Conservation (phyloP, 2,113 vertebrate species). For the Macquaria australasica region DNA sequence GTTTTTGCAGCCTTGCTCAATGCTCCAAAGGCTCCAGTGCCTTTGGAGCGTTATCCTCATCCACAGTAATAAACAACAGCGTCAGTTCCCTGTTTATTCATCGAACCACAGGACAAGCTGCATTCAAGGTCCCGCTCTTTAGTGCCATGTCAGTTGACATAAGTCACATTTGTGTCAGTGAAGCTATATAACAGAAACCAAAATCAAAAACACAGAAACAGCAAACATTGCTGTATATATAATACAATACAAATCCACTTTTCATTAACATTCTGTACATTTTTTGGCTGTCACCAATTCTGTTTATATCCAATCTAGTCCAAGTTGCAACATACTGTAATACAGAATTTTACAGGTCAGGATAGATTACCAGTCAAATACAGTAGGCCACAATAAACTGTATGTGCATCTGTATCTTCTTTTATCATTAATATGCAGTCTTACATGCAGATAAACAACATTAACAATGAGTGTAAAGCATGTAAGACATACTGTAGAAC, state of each 20-base stretch:
- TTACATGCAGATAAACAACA: background rate
- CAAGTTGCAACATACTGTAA: background rate
- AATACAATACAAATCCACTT: background rate
- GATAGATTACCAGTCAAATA: background rate
- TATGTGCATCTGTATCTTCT: background rate
- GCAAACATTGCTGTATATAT: background rate
- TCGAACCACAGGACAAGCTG: background rate
- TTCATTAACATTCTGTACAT: background rate
- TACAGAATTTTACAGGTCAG: background rate
- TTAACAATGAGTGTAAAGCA: background rate
- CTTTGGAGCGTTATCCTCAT: slow-evolving; percentile 1
- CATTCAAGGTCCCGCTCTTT: background rate
- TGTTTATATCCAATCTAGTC: background rate
- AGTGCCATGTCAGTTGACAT: background rate
- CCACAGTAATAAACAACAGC: slow-evolving; percentile 33
- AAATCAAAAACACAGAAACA: background rate
- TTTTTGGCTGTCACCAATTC: background rate
- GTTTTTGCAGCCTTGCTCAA: slow-evolving; percentile 84
- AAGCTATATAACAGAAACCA: background rate
- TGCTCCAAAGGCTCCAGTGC: slow-evolving; percentile 31
- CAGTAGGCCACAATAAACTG: background rate
- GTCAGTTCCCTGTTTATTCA: slow-evolving; percentile 9
- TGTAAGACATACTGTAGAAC: background rate
- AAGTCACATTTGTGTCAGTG: background rate
- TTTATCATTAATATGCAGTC: background rate